These are phyloP conservation scores for Leptothorax acervorum DNA, from an alignment of 2,888 invertebrate genomes.

Conservation along the genomic window DNA sequence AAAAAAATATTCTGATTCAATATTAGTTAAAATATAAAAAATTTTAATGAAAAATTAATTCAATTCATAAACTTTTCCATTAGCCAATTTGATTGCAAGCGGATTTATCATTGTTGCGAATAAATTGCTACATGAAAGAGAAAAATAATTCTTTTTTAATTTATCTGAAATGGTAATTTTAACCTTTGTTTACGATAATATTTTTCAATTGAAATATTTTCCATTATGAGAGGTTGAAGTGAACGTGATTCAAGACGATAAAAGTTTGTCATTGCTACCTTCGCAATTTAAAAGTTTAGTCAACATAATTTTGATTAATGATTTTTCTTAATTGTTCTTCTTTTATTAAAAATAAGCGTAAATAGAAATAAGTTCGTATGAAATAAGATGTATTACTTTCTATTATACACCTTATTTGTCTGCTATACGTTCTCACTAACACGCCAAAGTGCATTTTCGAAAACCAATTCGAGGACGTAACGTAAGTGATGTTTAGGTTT, in stretches of 20 bases:
- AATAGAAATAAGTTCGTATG: not conserved
- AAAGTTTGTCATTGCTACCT: not conserved
- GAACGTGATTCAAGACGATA: not conserved
- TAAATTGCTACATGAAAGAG: constrained; percentile 27
- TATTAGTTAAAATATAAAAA: constrained; percentile 15
- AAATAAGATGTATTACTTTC: too few species aligned
- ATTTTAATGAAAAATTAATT: constrained; percentile 33
- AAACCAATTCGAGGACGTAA: constrained; percentile 35
- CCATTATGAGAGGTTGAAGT: not conserved
- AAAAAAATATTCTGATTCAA: constrained; percentile 14
- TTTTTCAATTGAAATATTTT: constrained; percentile 20
- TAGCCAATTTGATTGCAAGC: constrained; percentile 8
- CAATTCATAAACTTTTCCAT: constrained; percentile 37
- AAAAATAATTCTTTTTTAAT: constrained; percentile 30
- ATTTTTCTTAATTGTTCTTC: not conserved
- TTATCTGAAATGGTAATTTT: constrained; percentile 30
- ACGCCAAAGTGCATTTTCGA: constrained; percentile 49
- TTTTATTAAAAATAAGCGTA: not conserved
- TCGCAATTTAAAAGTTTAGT: not conserved
- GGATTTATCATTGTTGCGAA: constrained; percentile 25
- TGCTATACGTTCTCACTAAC: constrained; percentile 51
- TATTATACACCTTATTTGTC: not conserved
- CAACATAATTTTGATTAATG: not conserved
- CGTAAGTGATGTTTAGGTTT: constrained; percentile 58
- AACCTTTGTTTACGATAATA: constrained; percentile 3